Base-by-base conservation (phyloP, 2,888 invertebrate species). In the Chrysomela aeneicollis region DNA sequence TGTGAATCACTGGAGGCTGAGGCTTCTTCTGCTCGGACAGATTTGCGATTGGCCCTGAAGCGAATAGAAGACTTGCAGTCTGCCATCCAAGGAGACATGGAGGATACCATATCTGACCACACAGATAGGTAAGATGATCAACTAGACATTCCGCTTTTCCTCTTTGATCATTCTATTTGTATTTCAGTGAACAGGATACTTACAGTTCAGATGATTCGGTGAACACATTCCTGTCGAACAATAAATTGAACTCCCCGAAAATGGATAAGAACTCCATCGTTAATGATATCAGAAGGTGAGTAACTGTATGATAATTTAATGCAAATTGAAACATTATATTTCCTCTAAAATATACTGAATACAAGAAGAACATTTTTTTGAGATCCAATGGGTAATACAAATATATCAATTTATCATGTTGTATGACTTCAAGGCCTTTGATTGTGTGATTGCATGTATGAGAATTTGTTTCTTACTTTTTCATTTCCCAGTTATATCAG, bases 1-100 rank as follows among this genome's bases (percentile, higher is more conserved):
- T 86, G 91, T 57, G 89, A 90, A 64, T 86, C 89, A 22, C 87
- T 92, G 57, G 89, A 92, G 75, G 86, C 91, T 35, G 90, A 93
- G 82, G 86, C 88, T 59, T 83, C 91, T 73, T 86, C 90, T 70
- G 87, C 94, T 49, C 83, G 89, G 77, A 88, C 91, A 81, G 97
- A 97, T 83, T 88, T 97, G 50, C 87, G 95, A 59, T 85, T 97
- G 60, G 97, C 97, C 3, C 87, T 95, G 64, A 90, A 96, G 70
- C 87, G 97, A 66, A 96, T 97, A 73, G 90, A 95, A 52, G 96
- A 96, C 78, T 85, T 98, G 69, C 97, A 97, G 80, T 91, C 93
- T 77, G 97, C 96, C 67, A 93, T 97, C 81, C 94, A 95, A 72
- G 95, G 92, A 0, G 94, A 93, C 76, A 86, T 92, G 62, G 87